Evolutionary conservation across 2,888 invertebrate species (phyloP).

Genomic region (Cremastinae sp.): DNA sequence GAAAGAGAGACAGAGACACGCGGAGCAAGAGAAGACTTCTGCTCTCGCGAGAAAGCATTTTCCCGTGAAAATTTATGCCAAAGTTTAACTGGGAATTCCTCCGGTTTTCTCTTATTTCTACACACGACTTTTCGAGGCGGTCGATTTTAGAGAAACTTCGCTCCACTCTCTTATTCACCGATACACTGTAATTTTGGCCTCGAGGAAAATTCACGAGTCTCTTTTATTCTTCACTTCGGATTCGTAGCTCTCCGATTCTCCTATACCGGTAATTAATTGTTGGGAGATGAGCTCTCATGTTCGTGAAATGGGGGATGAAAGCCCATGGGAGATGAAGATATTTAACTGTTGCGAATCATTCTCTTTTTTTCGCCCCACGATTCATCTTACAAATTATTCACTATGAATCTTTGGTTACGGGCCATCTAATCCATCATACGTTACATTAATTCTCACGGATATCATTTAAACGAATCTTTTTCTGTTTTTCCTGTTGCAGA

Average conservation of each 20-base stretch:
- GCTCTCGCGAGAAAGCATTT: constrained; percentile 54
- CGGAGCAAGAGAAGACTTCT: constrained; percentile 36
- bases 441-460: background rate
- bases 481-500: constrained; percentile 86
- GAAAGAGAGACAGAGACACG: constrained; percentile 28
- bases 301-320: background rate
- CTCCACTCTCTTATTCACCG: background rate
- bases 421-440: background rate
- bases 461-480: background rate
- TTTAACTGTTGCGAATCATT: background rate
- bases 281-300: background rate
- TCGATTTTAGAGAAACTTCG: constrained; percentile 12
- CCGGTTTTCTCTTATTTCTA: constrained; percentile 50
- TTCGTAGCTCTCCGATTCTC: constrained; percentile 60
- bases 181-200: background rate
- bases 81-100: constrained; percentile 67
- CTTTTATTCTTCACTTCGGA: constrained; percentile 23
- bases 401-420: background rate
- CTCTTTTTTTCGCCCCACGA: background rate
- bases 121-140: constrained; percentile 8
- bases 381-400: background rate
- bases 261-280: constrained; percentile 66
- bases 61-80: constrained; percentile 69
- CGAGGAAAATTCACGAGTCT: no score
- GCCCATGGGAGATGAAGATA: background rate